Conservation (phyloP, 2,797 vertebrate genomes). For the Anolis apletophallus region DNA sequence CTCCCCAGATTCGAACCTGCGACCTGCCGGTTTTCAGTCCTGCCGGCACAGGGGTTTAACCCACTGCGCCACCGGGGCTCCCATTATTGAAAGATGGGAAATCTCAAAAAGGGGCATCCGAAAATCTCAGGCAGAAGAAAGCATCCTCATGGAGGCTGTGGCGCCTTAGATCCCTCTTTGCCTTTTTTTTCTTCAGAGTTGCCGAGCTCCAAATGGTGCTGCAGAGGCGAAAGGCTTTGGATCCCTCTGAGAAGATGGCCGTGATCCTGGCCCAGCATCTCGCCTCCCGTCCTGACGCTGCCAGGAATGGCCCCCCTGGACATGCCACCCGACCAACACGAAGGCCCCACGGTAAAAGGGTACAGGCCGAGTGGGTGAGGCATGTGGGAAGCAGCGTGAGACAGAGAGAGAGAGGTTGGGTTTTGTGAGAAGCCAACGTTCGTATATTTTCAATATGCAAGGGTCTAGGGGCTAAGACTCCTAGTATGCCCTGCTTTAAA, state of each 20-base stretch:
- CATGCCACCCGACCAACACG: not conserved
- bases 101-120: not conserved
- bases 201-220: not conserved
- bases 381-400: fast-evolving
- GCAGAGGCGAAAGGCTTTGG: not conserved
- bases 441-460: too few relatives aligned
- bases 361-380: not conserved
- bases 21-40: too few relatives aligned
- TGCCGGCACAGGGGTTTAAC: too few relatives aligned
- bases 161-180: fast-evolving
- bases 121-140: too few relatives aligned
- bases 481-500: too few relatives aligned
- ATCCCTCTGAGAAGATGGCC: constrained; percentile 14
- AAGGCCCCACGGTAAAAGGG: constrained; percentile 4
- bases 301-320: not conserved
- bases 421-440: too few relatives aligned
- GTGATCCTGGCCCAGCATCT: not conserved
- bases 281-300: not conserved
- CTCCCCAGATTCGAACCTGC: too few relatives aligned
- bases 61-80: too few relatives aligned
- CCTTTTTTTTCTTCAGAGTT: not conserved
- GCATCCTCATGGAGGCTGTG: too few relatives aligned
- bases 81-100: not conserved
- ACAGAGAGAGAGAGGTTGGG: fast-evolving
- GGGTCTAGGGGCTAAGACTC: too few relatives aligned